Percentiles rank a stretch among this genome's conserved stretches.
phyloP scores from a whole-genome alignment of 1,140 invertebrate genomes.

The Caenorhabditis briggsae region DNA sequence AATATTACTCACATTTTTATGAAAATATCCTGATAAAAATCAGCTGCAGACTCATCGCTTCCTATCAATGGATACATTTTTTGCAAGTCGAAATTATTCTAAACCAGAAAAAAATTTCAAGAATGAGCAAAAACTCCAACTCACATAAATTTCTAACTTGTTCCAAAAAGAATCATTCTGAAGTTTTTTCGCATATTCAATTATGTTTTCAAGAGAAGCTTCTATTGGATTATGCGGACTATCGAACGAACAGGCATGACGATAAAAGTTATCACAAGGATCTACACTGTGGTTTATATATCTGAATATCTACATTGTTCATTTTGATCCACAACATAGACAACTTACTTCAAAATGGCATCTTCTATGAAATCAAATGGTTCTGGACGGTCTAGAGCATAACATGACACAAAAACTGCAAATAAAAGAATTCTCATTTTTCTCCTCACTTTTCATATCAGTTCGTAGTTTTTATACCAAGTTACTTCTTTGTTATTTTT shows the following conservation, averaged over 20 bases:
- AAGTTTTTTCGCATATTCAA: neutral
- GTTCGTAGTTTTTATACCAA: too few species aligned
- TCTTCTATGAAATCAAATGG: constrained; percentile 12
- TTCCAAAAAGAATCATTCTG: neutral
- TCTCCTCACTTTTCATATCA: too few species aligned
- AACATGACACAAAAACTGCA: neutral
- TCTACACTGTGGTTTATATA: constrained; percentile 6
- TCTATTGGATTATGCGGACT: neutral
- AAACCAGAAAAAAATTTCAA: too few species aligned
- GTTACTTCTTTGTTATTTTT: too few species aligned
- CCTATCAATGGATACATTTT: too few species aligned
- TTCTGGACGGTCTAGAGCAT: neutral
- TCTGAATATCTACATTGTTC: neutral
- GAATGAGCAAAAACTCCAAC: neutral
- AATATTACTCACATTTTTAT: too few species aligned
- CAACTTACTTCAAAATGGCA: neutral
- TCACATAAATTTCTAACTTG: neutral
- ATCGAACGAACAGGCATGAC: constrained; percentile 33
- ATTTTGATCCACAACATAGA: too few species aligned
- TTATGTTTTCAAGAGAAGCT: neutral
- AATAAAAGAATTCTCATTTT: neutral
- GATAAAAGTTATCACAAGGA: constrained; percentile 33
- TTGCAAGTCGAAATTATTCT: too few species aligned
- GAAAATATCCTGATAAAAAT: too few species aligned
- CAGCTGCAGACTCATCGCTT: too few species aligned